Percentiles rank a stretch among this genome's conserved stretches.
These are phyloP conservation scores for Bambusicola thoracicus DNA, from an alignment of 2,113 vertebrate genomes.

Conservation along the genomic window DNA sequence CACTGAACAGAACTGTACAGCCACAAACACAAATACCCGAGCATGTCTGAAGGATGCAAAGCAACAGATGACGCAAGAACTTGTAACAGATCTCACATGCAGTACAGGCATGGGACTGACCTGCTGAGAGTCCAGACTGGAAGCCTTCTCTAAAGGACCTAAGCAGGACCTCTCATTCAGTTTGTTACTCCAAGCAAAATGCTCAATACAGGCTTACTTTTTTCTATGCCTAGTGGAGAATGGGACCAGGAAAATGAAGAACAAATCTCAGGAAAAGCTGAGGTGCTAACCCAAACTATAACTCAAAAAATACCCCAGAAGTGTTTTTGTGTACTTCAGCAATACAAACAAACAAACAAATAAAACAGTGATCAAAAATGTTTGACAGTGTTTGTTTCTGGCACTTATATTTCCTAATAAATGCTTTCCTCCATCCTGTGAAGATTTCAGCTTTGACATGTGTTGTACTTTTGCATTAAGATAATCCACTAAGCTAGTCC, in stretches of 20 bases:
- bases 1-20: no score
- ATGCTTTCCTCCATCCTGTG: neutral
- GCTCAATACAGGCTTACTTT: neutral
- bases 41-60: neutral
- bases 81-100: no score
- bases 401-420: neutral
- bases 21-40: neutral
- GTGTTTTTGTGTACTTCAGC: neutral
- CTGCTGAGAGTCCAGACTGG: neutral
- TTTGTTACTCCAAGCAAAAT: neutral
- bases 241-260: neutral
- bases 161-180: neutral
- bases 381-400: neutral
- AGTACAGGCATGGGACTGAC: fast-evolving
- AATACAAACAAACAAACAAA: neutral
- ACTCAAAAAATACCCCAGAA: neutral
- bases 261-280: neutral
- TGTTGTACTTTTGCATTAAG: neutral
- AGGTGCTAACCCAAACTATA: neutral
- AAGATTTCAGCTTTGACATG: neutral
- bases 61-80: fast-evolving
- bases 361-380: neutral
- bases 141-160: neutral
- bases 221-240: neutral
- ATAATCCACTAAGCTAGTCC: fast-evolving